Evolutionary conservation across 1,140 invertebrate species (phyloP), one percentile per base, ranked within the genome.

Genomic region (Vanessa tameamea): DNA sequence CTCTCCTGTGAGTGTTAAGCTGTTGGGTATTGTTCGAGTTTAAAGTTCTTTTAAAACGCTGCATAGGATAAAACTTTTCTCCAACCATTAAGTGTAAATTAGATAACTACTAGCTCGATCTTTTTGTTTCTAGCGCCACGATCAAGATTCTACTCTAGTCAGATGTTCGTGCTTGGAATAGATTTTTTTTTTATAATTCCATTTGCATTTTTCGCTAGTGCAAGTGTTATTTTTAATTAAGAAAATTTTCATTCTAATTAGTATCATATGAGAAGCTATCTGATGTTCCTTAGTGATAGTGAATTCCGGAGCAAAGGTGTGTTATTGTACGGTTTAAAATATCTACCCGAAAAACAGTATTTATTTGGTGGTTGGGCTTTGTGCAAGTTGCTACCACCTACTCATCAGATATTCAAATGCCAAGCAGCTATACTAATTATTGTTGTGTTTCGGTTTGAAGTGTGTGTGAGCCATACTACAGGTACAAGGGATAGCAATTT

Each of bases 61-160:
- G 37, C 37, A 59, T 47, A 69, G 37, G n/a, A n/a, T 20, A 69
- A 69, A 43, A 57, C 55, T 69, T 66, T 20, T 16, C 13, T 43
- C 37, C 53, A 23, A 57, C 20, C 50, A 59, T 47, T 69, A 69
- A 69, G 51, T 69, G 66, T 43, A 69, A 69, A 69, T 69, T 69
- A 57, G 66, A 69, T 69, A 69, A 69, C 51, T 59, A 47, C 31
- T 57, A 47, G 47, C 51, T 47, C 51, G n/a, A 57, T 59, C 31
- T 61, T 61, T 55, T 55, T 55, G 14, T 61, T 61, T 61, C 37
- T 61, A 61, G 23, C n/a, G 9, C 6, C 16, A 31, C n/a, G 9
- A 31, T 26, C 12, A 11, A 59, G 53, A 69, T 69, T 69, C 53
- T 20, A 43, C 16, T 69, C 3, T 11, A 0, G 15, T 57, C 14